Base-by-base conservation (phyloP, 2,888 invertebrate species). In the Archaeoteleia sp. region DNA sequence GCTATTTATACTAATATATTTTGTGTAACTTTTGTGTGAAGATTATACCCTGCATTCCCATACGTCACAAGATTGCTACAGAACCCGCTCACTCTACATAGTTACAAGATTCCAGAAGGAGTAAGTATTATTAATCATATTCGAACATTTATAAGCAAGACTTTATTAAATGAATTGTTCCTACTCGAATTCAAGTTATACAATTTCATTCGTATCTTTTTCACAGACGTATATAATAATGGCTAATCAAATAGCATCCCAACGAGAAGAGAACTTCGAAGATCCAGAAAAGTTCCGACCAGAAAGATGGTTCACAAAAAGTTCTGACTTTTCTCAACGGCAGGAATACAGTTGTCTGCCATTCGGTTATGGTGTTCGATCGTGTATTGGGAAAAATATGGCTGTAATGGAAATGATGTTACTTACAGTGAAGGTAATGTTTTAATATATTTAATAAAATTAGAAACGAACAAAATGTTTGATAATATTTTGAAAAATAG, bases 1-100 rank as follows among this genome's bases (percentile, higher is more conserved):
- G n/a, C n/a, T n/a, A n/a, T n/a, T n/a, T n/a, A n/a, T n/a, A n/a
- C n/a, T n/a, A n/a, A n/a, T n/a, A n/a, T n/a, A n/a, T n/a, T n/a
- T n/a, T n/a, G n/a, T n/a, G n/a, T n/a, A n/a, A n/a, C n/a, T n/a
- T n/a, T n/a, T n/a, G n/a, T n/a, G n/a, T n/a, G n/a, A n/a, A n/a
- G 90, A 79, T 85, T 91, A 67, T 88, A 88, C 53, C 91, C 91
- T 8, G 90, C 91, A 0, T 90, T 91, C 72, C 91, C 91, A 1
- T 86, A 90, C 39, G 79, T 91, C 12, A 89, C 88, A 20, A 87
- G 91, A 70, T 84, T 90, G 40, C 78, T 91, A 3, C 87, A 88
- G 2, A 89, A 88, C 72, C 89, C 89, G 73, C 88, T 90, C 30
- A 86, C 86, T 29, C 81, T 91, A 70, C 89, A 91, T 72, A 88